Conservation (phyloP, 1,140 invertebrate species). For the Bombus sylvicola region DNA sequence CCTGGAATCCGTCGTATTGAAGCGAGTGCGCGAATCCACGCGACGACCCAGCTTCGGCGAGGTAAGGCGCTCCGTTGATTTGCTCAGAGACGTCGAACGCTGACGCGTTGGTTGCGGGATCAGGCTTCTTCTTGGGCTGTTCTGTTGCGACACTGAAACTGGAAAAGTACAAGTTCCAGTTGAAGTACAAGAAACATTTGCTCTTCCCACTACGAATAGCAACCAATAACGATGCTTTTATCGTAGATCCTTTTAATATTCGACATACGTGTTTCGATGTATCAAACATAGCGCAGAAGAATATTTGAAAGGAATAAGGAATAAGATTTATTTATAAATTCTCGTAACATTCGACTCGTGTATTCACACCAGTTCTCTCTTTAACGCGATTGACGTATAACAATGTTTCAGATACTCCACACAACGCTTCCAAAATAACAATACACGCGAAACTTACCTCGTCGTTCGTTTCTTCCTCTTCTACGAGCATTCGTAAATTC, state of each 20-base stretch:
- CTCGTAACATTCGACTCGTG: too few relatives aligned
- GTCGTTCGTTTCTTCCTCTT: constrained; percentile 65
- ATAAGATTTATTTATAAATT: too few relatives aligned
- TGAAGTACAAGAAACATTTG: not conserved
- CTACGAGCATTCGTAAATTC: constrained; percentile 52
- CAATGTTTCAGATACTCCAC: too few relatives aligned
- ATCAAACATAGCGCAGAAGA: too few relatives aligned
- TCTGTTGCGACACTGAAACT: constrained; percentile 79
- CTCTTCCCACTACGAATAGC: too few relatives aligned
- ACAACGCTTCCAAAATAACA: too few relatives aligned
- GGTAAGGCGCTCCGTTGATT: constrained; percentile 63
- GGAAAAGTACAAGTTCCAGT: constrained; percentile 5
- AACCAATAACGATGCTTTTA: too few relatives aligned
- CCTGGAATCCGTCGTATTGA: constrained; percentile 36
- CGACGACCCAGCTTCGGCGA: constrained; percentile 73
- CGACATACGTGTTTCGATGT: too few relatives aligned
- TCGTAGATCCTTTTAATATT: too few relatives aligned
- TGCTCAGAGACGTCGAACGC: constrained; percentile 74
- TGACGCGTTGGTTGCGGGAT: constrained; percentile 78
- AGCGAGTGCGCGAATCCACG: constrained; percentile 58
- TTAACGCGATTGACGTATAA: too few relatives aligned
- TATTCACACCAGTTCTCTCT: too few relatives aligned
- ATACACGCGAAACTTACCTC: constrained; percentile 58
- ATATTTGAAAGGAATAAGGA: too few relatives aligned
- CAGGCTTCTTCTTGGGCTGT: constrained; percentile 77